Conservation (phyloP, 2,797 vertebrate species). For the Microctenopoma lineatum region DNA sequence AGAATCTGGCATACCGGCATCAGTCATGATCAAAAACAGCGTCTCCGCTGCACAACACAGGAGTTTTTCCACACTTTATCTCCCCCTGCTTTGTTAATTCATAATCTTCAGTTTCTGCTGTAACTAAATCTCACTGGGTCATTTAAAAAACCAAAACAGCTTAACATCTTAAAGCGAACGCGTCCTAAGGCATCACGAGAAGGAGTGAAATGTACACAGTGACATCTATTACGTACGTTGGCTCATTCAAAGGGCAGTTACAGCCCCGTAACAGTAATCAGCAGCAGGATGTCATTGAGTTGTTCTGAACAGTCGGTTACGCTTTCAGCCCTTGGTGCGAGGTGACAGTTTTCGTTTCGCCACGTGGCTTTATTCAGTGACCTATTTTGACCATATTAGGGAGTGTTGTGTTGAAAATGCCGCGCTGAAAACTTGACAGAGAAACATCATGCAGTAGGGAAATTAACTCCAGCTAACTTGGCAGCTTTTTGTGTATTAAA, state of each 20-base stretch:
- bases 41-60: slow-evolving; percentile 35
- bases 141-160: slow-evolving; percentile 51
- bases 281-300: slow-evolving; percentile 35
- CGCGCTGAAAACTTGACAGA: slow-evolving; percentile 23
- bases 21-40: slow-evolving; percentile 36
- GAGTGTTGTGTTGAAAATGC: slow-evolving; percentile 12
- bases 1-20: slow-evolving; percentile 23
- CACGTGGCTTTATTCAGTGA: slow-evolving; percentile 49
- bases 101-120: slow-evolving; percentile 45
- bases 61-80: slow-evolving; percentile 42
- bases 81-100: slow-evolving; percentile 47
- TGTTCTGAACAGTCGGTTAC: slow-evolving; percentile 51
- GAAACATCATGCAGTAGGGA: slow-evolving; percentile 1
- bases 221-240: slow-evolving; percentile 71
- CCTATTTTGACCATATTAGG: slow-evolving; percentile 51
- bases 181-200: background rate
- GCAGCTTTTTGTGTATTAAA: slow-evolving; percentile 15
- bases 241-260: slow-evolving; percentile 50
- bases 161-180: slow-evolving; percentile 45
- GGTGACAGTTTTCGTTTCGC: slow-evolving; percentile 23
- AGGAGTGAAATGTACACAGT: slow-evolving; percentile 2
- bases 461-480: background rate
- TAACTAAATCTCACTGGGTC: slow-evolving; percentile 43
- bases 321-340: slow-evolving; percentile 9
- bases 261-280: slow-evolving; percentile 30